Evolutionary conservation across 1,140 invertebrate species (phyloP).

Genomic region (Cydia fagiglandana): DNA sequence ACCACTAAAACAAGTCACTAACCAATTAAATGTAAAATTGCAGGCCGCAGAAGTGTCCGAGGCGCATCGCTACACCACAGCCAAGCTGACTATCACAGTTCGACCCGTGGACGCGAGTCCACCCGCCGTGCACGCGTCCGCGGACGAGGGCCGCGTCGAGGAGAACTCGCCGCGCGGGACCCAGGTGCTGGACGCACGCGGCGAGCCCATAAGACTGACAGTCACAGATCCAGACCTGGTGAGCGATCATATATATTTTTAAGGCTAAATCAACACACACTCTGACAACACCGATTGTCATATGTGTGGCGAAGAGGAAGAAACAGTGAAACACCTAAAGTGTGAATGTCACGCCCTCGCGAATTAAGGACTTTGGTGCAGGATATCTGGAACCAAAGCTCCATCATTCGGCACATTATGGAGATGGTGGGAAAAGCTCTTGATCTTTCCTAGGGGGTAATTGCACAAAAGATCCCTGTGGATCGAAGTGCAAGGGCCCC

Average conservation of each 20-base stretch:
- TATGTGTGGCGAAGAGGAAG: too few relatives aligned
- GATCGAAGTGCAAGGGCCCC: too few relatives aligned
- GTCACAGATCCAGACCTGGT: conserved; percentile 92
- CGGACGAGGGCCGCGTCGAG: conserved; percentile 88
- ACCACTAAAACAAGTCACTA: neutral
- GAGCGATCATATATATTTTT: conserved; percentile 36
- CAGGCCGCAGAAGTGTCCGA: conserved; percentile 90
- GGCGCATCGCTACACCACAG: conserved; percentile 87
- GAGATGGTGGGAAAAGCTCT: too few relatives aligned
- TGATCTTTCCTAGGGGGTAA: too few relatives aligned
- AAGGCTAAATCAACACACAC: too few relatives aligned
- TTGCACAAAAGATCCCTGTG: too few relatives aligned
- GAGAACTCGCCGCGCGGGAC: conserved; percentile 93
- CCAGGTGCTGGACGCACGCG: conserved; percentile 84
- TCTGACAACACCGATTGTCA: too few relatives aligned
- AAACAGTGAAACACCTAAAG: too few relatives aligned
- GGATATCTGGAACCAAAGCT: too few relatives aligned
- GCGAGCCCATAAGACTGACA: conserved; percentile 84
- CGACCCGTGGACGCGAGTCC: conserved; percentile 92
- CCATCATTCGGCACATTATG: too few relatives aligned
- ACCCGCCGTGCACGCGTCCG: conserved; percentile 86
- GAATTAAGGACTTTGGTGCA: too few relatives aligned
- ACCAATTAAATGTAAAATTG: conserved; percentile 32
- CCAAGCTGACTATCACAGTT: conserved; percentile 89
- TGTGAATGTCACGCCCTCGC: too few relatives aligned